phyloP scores from a whole-genome alignment of 2,113 vertebrate species.

The Podilymbus podiceps region DNA sequence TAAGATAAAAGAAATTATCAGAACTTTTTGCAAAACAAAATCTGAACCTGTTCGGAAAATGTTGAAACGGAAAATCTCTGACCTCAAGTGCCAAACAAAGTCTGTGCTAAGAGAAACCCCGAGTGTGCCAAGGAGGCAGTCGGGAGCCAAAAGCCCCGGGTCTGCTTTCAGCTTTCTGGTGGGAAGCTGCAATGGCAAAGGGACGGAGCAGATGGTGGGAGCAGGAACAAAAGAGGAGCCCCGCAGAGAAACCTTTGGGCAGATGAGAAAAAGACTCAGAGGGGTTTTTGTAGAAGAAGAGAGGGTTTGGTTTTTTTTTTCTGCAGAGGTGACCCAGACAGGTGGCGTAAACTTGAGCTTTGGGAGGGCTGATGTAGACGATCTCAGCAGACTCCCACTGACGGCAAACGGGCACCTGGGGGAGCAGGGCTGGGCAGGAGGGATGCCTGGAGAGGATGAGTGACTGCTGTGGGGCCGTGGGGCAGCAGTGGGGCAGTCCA shows the following conservation, averaged over 20 bases:
- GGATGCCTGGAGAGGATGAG: not conserved
- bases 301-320: not conserved
- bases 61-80: not conserved
- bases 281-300: not conserved
- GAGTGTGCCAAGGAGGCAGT: not conserved
- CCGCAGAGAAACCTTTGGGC: not conserved
- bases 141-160: not conserved
- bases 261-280: not conserved
- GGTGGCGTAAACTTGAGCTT: not conserved
- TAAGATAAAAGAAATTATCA: not conserved
- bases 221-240: not conserved
- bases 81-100: not conserved
- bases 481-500: not conserved
- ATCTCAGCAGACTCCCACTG: accelerated
- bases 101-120: not conserved
- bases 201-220: conserved; percentile 35
- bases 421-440: not conserved
- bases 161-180: not conserved
- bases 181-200: not conserved
- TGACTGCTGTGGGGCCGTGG: not conserved
- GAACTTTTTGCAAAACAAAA: not conserved
- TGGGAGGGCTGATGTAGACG: not conserved
- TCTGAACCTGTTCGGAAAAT: not conserved
- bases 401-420: not conserved
- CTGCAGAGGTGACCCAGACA: not conserved